Evolutionary conservation across 2,888 invertebrate species (phyloP), one percentile per base, ranked within the genome.

Genomic region (Smittia aterrima): DNA sequence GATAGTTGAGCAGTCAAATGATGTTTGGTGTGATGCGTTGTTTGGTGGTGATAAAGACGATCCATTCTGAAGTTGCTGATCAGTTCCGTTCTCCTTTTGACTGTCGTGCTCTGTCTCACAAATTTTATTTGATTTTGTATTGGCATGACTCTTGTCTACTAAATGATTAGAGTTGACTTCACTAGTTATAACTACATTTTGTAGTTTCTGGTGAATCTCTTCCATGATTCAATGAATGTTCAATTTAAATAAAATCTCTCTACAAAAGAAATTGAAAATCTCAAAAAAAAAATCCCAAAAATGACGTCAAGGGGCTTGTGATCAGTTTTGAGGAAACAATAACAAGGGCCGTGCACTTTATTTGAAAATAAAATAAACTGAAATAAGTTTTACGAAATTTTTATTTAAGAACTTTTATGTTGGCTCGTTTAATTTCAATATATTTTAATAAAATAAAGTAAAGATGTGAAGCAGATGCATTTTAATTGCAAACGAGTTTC

Each of bases 161-260:
- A 70, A 27, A 32, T 70, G 70, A 70, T 70, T 70, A 27, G 70
- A 27, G 11, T 70, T 27, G 1, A 41, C 13, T 32, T 70, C 54
- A 18, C 18, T 70, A 32, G n/a, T n/a, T 22, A 70, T 54, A 18
- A 16, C 70, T 70, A 70, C 25, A 20, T 53, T 25, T 32, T 70
- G 53, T 6, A 70, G 54, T 16, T 70, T 70, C n/a, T 24, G 11
- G 7, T 54, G 25, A 3, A 70, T n/a, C 18, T 58, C 58, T 58
- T 58, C 58, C 58, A 58, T 58, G 58, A 7, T 58, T 58, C 32
- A 11, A 47, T 13, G 47, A 11, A 3, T 47, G 47, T 3, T n/a
- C 11, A n/a, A 47, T 16, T n/a, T 47, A 47, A 47, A 6, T n/a
- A 16, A n/a, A 47, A n/a, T 47, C 16, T 47, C 4, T 38, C 9